Evolutionary conservation across 2,888 invertebrate genomes (phyloP), one percentile per base, ranked within the genome.

Genomic region (Dryomyza anilis): DNA sequence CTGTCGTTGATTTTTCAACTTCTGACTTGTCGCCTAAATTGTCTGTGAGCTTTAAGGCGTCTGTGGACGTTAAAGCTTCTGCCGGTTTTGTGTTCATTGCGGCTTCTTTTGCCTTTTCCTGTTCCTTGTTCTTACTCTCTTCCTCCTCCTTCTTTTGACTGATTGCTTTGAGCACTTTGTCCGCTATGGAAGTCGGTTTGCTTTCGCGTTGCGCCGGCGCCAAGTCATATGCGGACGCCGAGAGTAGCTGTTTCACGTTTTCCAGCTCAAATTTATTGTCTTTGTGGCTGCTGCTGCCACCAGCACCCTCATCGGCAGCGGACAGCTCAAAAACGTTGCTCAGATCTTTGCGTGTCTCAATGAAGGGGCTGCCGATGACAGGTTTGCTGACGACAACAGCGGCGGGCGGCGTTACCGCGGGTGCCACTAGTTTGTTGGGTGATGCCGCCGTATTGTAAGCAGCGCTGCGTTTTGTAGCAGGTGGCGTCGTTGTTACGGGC

Each of bases 91-190:
- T 14, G 43, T 64, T 65, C 30, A 84, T 8, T 83, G 83, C 16
- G 83, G 83, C 10, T 77, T 76, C 29, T 83, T 77, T 21, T 78
- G 78, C 66, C 8, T 65, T 48, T 29, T 68, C 69, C 5, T 65
- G 25, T 8, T 57, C 62, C 83, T 86, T 85, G 81, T 85, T 60
- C 82, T 87, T 79, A 48, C 74, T 67, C 84, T 81, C 72, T 81
- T 84, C 79, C 61, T 82, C 78, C 84, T 88, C 70, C 84, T 88
- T 78, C 84, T 88, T 80, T 84, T 87, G 79, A 83, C 86, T 83
- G 3, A 84, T 78, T 6, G 87, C 88, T 75, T 87, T 87, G 1
- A 88, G 81, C 3, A 88, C 85, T 74, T 87, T 88, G 70, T 88
- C 88, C 0, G 88, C 88, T 71, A 88, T 88, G 67, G 88, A 88